phyloP scores from a whole-genome alignment of 2,113 vertebrate species.

The Barbus barbus region DNA sequence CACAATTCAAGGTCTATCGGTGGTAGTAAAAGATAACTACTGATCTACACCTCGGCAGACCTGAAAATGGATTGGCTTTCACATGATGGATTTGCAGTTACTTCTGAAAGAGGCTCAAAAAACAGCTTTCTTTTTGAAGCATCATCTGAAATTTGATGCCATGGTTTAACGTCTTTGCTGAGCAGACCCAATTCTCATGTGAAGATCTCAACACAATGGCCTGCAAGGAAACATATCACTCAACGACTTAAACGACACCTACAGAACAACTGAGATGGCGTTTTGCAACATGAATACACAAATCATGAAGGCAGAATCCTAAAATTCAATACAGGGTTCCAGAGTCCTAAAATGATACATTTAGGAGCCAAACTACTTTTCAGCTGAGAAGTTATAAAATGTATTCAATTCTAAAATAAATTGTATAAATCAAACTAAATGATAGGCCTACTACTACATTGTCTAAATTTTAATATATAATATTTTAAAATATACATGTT shows the following conservation, averaged over 20 bases:
- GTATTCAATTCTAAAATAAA: background rate
- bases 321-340: background rate
- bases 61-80: constrained; percentile 13
- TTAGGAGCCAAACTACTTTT: background rate
- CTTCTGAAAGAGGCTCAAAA: constrained; percentile 3
- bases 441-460: too few species aligned
- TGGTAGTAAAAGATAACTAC: background rate
- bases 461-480: too few species aligned
- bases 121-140: constrained; percentile 25
- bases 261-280: background rate
- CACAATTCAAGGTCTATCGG: constrained; percentile 21
- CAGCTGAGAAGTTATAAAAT: background rate
- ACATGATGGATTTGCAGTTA: constrained; percentile 12
- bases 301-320: background rate
- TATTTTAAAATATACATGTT: too few species aligned
- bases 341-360: background rate
- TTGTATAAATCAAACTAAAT: background rate
- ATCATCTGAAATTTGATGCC: constrained; percentile 56
- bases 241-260: constrained; percentile 34
- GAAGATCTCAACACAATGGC: constrained; percentile 64
- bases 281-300: constrained; percentile 6
- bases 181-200: constrained; percentile 67
- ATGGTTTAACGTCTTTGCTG: constrained; percentile 67
- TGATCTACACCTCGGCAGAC: constrained; percentile 29
- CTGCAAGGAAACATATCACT: constrained; percentile 46